phyloP scores from a whole-genome alignment of 2,113 vertebrate species.

The Proterorhinus semilunaris region DNA sequence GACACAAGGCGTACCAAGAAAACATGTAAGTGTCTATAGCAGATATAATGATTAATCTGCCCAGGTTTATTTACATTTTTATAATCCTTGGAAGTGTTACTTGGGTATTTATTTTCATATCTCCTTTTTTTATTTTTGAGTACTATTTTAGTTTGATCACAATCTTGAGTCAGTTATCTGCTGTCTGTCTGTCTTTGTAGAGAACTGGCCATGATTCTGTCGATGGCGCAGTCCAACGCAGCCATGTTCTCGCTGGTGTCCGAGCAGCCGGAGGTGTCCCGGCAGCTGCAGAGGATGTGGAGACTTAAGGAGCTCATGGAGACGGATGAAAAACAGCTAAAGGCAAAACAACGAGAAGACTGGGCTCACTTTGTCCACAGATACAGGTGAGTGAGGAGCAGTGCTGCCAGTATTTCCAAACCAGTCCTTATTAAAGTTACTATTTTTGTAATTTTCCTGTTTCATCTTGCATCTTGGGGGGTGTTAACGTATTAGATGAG shows the following conservation, averaged over 20 bases:
- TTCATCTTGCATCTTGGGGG: too few species aligned
- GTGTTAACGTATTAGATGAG: too few species aligned
- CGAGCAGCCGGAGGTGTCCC: slow-evolving; percentile 72
- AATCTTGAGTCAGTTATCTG: background rate
- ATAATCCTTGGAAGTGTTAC: too few species aligned
- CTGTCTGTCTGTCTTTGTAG: slow-evolving; percentile 56
- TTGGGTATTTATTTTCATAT: too few species aligned
- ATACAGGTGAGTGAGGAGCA: slow-evolving; percentile 75
- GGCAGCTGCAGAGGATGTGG: slow-evolving; percentile 81
- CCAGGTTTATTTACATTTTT: too few species aligned
- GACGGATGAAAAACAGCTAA: slow-evolving; percentile 72
- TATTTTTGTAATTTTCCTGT: too few species aligned
- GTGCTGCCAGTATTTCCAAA: too few species aligned
- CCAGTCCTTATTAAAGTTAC: too few species aligned
- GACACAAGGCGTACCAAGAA: slow-evolving; percentile 45
- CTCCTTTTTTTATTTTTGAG: too few species aligned
- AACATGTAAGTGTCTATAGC: slow-evolving; percentile 40
- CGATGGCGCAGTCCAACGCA: slow-evolving; percentile 85
- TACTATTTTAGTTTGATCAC: background rate
- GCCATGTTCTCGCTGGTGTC: slow-evolving; percentile 82
- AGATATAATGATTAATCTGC: too few species aligned
- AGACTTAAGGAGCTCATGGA: slow-evolving; percentile 75
- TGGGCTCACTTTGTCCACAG: slow-evolving; percentile 81
- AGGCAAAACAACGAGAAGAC: slow-evolving; percentile 68
- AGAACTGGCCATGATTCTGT: slow-evolving; percentile 86